Conservation (phyloP, 53 echinoderm and acorn worm genomes). For the Astropecten irregularis region DNA sequence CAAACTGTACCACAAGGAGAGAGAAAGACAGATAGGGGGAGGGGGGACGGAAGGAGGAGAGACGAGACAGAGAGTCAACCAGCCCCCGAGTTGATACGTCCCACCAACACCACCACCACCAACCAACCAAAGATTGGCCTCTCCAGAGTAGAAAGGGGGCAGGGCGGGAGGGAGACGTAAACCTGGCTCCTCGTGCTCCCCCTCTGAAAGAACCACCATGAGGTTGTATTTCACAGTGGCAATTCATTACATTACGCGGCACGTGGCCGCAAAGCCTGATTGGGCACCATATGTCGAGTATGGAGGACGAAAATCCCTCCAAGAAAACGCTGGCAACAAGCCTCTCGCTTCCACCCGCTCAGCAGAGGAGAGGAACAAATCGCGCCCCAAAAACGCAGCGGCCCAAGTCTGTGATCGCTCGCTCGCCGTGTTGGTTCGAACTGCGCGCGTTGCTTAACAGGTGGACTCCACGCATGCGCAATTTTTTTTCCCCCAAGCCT, state of each 20-base stretch:
- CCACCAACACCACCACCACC: not conserved
- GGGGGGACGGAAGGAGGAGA: too few relatives aligned
- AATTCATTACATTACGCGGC: slow-evolving; percentile 97
- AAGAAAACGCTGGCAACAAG: slow-evolving; percentile 1
- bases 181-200: slow-evolving; percentile 13
- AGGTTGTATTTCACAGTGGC: slow-evolving; percentile 79
- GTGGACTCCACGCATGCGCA: slow-evolving; percentile 70
- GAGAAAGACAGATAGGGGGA: too few relatives aligned
- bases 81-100: too few relatives aligned
- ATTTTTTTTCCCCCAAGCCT: not conserved
- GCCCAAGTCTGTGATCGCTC: not conserved
- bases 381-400: slow-evolving; percentile 35
- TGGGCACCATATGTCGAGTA: slow-evolving; percentile 92
- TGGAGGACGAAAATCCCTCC: not conserved
- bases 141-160: not conserved
- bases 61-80: too few relatives aligned
- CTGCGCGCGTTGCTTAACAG: slow-evolving; percentile 44
- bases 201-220: slow-evolving; percentile 35
- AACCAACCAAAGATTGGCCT: not conserved
- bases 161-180: not conserved
- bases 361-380: not conserved
- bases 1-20: too few relatives aligned
- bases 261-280: slow-evolving; percentile 87
- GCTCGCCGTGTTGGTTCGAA: too few relatives aligned
- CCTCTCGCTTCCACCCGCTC: not conserved